Evolutionary conservation across 2,797 vertebrate species (phyloP), one percentile per base, ranked within the genome.

Genomic region (Chaenodraco wilsoni): DNA sequence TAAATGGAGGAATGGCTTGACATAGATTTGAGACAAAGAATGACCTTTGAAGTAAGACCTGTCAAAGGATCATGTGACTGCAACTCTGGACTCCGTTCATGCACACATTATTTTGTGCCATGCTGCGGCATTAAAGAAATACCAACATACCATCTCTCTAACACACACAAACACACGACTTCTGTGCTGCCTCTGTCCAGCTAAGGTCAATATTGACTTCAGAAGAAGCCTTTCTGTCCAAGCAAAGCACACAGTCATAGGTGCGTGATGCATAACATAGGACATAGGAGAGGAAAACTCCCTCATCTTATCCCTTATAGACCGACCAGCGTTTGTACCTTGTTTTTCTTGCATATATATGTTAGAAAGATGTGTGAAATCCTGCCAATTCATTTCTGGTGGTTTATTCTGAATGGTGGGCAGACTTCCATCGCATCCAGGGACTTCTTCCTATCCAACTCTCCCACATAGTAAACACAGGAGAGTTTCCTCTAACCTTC

Each of bases 121-220:
- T 70, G 87, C 76, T 72, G 37, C 54, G 80, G 48, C 23, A 23
- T 14, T 65, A 45, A 61, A 71, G 44, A 79, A 73, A 80, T 84
- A 85, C 76, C 82, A 89, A 78, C 74, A 80, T 43, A 65, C 51
- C 72, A 74, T 81, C 68, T 85, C 78, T 76, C 56, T 69, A 69
- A 37, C 33, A 37, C 58, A 63, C 67, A 54, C 12, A 31, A 16
- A 74, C 11, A 23, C 13, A 51, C 9, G 44, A 16, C 15, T 67
- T 62, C 69, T 60, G 58, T 74, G 45, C 82, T 76, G 27, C 31
- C 59, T 5, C 64, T 58, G 58, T 80, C 72, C 77, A 79, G 61
- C 81, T 79, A 82, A 46, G 45, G 88, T 93, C 89, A 94, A 93
- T 92, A 93, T 92, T 92, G 88, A 93, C 92, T 81, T 82, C 69